A percentile compares a stretch with the other conserved stretches of the same genome.
Conservation (phyloP, 2,888 invertebrate genomes). For the Cinara cedri region DNA sequence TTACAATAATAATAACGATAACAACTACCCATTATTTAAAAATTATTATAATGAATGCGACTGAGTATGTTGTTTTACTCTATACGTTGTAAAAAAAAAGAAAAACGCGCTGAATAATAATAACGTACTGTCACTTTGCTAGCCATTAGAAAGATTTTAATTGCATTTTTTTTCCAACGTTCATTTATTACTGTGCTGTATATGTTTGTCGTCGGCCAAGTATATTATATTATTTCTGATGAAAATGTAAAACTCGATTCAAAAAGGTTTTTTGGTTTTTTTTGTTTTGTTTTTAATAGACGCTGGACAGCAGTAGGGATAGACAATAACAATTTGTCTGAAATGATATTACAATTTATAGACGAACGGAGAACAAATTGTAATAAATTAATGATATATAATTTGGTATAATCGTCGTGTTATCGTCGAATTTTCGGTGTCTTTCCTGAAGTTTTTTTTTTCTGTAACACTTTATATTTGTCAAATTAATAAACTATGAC, state of each 20-base stretch:
- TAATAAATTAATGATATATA: constrained; percentile 6
- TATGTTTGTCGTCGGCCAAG: constrained; percentile 2
- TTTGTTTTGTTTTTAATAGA: constrained; percentile 30
- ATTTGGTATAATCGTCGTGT: no score
- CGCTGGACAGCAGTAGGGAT: not conserved
- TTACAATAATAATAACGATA: constrained; percentile 26
- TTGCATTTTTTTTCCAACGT: constrained; percentile 13
- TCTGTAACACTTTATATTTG: no score
- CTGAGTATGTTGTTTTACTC: constrained; percentile 33
- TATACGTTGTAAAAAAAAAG: constrained; percentile 24
- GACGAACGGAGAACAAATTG: not conserved
- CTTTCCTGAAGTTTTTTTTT: no score
- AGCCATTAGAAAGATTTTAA: constrained; percentile 44
- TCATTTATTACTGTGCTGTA: constrained; percentile 7
- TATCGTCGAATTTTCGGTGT: no score
- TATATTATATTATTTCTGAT: not conserved
- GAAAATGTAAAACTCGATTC: not conserved
- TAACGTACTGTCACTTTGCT: constrained; percentile 23
- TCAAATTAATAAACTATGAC: no score
- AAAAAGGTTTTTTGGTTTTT: constrained; percentile 15
- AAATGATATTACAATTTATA: not conserved
- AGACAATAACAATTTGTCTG: not conserved
- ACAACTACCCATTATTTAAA: constrained; percentile 12
- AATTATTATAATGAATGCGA: constrained; percentile 44
- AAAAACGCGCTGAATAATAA: constrained; percentile 39